Conservation (phyloP, 2,113 vertebrate genomes). For the Actinemys pallida region DNA sequence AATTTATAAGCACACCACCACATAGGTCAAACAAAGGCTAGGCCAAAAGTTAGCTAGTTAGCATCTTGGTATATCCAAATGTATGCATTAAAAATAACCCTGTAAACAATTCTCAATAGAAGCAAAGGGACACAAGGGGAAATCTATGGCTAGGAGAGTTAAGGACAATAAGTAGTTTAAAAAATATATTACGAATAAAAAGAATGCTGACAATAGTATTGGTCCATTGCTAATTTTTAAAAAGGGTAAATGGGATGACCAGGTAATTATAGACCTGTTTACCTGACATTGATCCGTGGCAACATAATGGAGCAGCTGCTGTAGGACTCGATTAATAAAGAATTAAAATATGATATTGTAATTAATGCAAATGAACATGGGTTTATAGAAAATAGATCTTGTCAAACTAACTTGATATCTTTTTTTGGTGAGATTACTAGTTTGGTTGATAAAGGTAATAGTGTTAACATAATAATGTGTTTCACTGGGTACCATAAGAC, state of each 20-base stretch:
- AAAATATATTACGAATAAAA: too few relatives aligned
- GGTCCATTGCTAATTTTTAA: not conserved
- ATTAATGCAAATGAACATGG: not conserved
- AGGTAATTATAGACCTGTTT: not conserved
- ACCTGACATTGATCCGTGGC: not conserved
- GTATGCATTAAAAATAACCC: too few relatives aligned
- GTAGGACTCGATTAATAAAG: not conserved
- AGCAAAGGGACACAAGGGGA: too few relatives aligned
- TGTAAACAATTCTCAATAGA: too few relatives aligned
- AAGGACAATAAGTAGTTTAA: too few relatives aligned
- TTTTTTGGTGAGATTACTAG: too few relatives aligned
- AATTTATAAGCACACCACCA: too few relatives aligned
- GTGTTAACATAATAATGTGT: not conserved
- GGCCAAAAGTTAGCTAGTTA: too few relatives aligned
- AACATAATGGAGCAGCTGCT: not conserved
- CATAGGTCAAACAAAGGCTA: too few relatives aligned
- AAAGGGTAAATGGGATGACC: not conserved
- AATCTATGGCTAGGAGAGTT: too few relatives aligned
- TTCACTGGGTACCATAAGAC: too few relatives aligned
- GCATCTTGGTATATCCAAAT: too few relatives aligned
- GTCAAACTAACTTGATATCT: not conserved
- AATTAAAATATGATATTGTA: not conserved
- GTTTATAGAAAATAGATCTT: not conserved
- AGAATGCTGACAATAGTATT: not conserved
- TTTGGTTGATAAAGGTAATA: not conserved